Evolutionary conservation across 2,113 vertebrate species (phyloP).

Genomic region (Ahaetulla prasina): DNA sequence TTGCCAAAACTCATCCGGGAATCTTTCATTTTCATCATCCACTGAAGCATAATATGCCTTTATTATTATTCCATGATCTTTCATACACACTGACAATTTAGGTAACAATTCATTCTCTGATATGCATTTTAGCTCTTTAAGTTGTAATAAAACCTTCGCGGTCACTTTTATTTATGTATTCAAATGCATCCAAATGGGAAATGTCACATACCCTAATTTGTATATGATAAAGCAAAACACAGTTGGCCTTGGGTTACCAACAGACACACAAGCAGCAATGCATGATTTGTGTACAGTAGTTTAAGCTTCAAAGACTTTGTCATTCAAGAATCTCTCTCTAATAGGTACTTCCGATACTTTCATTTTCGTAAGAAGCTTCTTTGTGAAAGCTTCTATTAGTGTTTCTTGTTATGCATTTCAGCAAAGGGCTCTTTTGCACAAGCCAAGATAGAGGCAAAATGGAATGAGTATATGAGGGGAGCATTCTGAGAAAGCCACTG

Average conservation of each 20-base stretch:
- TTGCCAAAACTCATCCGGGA: background rate
- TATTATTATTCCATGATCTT: background rate
- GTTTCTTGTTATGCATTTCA: background rate
- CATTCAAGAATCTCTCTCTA: background rate
- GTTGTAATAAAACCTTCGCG: background rate
- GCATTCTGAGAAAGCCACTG: background rate
- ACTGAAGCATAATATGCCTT: background rate
- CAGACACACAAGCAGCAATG: background rate
- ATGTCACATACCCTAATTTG: background rate
- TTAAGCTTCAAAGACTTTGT: background rate
- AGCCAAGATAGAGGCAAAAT: background rate
- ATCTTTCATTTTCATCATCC: background rate
- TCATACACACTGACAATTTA: background rate
- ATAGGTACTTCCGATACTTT: background rate
- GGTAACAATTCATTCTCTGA: background rate
- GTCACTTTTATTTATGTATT: background rate
- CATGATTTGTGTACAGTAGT: background rate
- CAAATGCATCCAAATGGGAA: background rate
- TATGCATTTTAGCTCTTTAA: background rate
- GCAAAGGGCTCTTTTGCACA: background rate
- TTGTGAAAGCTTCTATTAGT: background rate
- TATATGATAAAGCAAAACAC: background rate
- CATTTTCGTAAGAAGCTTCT: background rate
- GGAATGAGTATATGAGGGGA: background rate
- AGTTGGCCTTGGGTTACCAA: background rate